Percentiles rank a stretch among this genome's conserved stretches.
These are phyloP conservation scores for Stictonetta naevosa DNA, from an alignment of 2,113 vertebrate genomes.

Conservation along the genomic window DNA sequence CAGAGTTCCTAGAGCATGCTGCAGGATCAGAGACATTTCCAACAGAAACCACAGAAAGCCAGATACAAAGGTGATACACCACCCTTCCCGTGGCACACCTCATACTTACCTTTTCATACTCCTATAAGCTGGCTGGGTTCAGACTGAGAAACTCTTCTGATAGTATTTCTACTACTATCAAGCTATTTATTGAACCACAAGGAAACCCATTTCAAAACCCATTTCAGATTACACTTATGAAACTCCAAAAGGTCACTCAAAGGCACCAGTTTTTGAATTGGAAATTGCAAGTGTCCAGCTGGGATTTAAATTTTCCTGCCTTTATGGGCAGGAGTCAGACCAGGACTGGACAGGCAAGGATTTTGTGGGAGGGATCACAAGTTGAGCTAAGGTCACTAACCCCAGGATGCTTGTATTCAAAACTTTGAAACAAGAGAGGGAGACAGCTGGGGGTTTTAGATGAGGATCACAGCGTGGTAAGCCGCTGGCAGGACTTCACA, in stretches of 20 bases:
- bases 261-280: neutral
- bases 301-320: neutral
- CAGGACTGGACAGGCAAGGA: neutral
- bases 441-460: neutral
- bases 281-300: neutral
- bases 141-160: neutral
- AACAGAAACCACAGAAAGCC: neutral
- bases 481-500: neutral
- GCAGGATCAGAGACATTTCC: neutral
- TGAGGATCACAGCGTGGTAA: neutral
- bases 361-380: neutral
- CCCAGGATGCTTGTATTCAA: neutral
- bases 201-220: neutral
- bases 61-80: neutral
- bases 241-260: neutral
- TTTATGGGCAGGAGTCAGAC: neutral
- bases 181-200: neutral
- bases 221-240: neutral
- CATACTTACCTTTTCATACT: neutral
- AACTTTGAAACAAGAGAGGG: neutral
- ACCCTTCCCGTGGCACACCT: neutral
- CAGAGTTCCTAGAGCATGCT: neutral
- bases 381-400: neutral
- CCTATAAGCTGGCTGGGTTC: neutral
- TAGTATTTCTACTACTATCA: neutral